Evolutionary conservation across 2,888 invertebrate genomes (phyloP).

Genomic region (Metellina segmentata): DNA sequence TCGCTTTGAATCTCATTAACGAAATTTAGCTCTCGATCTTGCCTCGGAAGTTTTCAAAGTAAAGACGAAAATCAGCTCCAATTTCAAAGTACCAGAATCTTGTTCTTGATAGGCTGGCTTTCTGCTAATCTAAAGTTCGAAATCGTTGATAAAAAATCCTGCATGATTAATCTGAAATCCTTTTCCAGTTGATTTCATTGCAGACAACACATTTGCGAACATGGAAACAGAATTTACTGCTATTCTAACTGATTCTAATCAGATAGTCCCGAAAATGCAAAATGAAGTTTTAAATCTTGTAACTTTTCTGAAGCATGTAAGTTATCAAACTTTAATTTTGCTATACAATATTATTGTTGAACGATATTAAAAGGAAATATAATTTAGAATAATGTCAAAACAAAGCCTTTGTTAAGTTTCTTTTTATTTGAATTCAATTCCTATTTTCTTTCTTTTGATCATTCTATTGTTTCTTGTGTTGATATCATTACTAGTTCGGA

Average conservation of each 20-base stretch:
- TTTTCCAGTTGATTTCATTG: background rate
- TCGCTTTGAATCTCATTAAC: no score
- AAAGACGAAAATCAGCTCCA: background rate
- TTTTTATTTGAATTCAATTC: no score
- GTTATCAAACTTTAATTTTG: background rate
- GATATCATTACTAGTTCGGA: no score
- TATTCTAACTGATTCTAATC: conserved; percentile 48
- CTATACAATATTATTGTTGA: no score
- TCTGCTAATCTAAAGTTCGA: background rate
- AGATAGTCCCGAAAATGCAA: conserved; percentile 58
- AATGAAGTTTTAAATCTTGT: conserved; percentile 64
- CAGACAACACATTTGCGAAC: background rate
- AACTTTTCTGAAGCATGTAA: conserved; percentile 62
- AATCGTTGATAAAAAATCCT: conserved; percentile 1
- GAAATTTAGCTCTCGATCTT: background rate
- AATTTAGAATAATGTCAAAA: no score
- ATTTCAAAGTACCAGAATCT: background rate
- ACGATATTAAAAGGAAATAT: no score
- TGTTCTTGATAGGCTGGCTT: background rate
- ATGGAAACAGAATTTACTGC: conserved; percentile 66
- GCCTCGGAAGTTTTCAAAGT: background rate
- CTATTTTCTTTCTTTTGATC: no score
- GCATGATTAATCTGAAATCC: background rate
- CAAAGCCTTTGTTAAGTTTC: no score
- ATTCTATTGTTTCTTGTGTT: no score